These are phyloP conservation scores for Amblyopsis hoosieri DNA, from an alignment of 2,797 vertebrate species.

Conservation along the genomic window DNA sequence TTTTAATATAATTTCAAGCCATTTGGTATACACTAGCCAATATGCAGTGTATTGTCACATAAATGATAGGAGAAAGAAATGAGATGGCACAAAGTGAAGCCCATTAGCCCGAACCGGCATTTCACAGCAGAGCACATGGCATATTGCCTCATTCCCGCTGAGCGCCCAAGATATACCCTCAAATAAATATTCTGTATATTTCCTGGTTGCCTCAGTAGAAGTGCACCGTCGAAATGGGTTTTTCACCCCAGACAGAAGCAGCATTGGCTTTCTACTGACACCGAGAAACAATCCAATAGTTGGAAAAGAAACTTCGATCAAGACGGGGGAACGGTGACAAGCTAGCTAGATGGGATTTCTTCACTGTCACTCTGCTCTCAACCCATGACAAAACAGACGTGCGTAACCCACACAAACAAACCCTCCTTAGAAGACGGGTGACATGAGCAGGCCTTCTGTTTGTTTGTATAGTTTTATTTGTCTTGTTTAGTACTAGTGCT, in stretches of 20 bases:
- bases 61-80: constrained; percentile 19
- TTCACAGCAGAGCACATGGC: constrained; percentile 42
- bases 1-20: constrained; percentile 24
- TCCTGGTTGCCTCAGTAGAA: constrained; percentile 49
- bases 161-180: constrained; percentile 43
- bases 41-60: constrained; percentile 4
- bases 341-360: constrained; percentile 75
- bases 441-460: constrained; percentile 60
- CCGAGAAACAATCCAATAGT: constrained; percentile 61
- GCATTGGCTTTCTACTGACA: constrained; percentile 57
- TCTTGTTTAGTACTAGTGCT: constrained; percentile 25
- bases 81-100: constrained; percentile 27
- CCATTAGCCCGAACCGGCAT: constrained; percentile 48
- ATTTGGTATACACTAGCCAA: constrained; percentile 36
- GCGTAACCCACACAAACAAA: constrained; percentile 63
- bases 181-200: constrained; percentile 51
- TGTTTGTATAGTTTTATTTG: neutral
- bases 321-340: constrained; percentile 67
- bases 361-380: constrained; percentile 69
- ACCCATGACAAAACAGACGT: constrained; percentile 46
- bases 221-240: constrained; percentile 62
- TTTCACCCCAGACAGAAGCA: constrained; percentile 65
- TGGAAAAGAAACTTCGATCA: constrained; percentile 58
- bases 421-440: constrained; percentile 57
- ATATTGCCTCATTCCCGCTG: constrained; percentile 31